Conservation (phyloP, 2,888 invertebrate genomes). For the Ptilodon capucinus region DNA sequence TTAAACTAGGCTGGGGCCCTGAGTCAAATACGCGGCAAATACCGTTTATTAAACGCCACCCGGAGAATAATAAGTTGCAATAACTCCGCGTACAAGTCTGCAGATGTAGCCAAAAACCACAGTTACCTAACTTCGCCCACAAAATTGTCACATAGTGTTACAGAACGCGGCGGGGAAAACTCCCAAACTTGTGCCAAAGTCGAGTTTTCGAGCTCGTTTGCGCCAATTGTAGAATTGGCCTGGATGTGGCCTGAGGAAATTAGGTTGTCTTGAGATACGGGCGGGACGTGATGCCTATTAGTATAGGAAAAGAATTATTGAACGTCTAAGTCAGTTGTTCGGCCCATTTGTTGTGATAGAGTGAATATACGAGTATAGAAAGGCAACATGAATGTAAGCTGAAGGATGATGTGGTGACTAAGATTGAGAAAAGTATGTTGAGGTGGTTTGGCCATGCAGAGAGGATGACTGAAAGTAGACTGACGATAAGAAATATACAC, state of each 20-base stretch:
- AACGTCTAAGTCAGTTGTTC: slow-evolving; percentile 2
- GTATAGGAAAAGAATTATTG: slow-evolving; percentile 11
- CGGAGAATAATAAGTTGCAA: slow-evolving; percentile 24
- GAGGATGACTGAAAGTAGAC: too few species aligned
- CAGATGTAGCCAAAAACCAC: slow-evolving; percentile 38
- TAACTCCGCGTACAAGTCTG: slow-evolving; percentile 25
- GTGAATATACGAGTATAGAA: too few species aligned
- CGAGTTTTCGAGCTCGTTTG: slow-evolving; percentile 50
- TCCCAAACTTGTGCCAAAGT: slow-evolving; percentile 47
- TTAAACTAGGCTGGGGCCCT: too few species aligned
- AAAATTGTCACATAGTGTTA: slow-evolving; percentile 42
- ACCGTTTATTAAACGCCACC: slow-evolving; percentile 7
- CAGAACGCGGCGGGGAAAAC: slow-evolving; percentile 32
- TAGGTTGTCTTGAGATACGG: slow-evolving; percentile 43
- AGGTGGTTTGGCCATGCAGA: too few species aligned
- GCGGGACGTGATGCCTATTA: slow-evolving; percentile 26
- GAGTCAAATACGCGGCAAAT: not conserved
- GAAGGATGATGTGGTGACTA: not conserved
- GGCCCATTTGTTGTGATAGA: not conserved
- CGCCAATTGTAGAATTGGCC: slow-evolving; percentile 49
- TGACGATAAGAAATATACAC: too few species aligned
- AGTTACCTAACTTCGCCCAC: slow-evolving; percentile 40
- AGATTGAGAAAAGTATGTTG: too few species aligned
- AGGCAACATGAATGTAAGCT: too few species aligned
- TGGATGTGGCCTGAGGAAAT: slow-evolving; percentile 40